Evolutionary conservation across 2,113 vertebrate genomes (phyloP), one percentile per base, ranked within the genome.

Genomic region (Pitta sordida): DNA sequence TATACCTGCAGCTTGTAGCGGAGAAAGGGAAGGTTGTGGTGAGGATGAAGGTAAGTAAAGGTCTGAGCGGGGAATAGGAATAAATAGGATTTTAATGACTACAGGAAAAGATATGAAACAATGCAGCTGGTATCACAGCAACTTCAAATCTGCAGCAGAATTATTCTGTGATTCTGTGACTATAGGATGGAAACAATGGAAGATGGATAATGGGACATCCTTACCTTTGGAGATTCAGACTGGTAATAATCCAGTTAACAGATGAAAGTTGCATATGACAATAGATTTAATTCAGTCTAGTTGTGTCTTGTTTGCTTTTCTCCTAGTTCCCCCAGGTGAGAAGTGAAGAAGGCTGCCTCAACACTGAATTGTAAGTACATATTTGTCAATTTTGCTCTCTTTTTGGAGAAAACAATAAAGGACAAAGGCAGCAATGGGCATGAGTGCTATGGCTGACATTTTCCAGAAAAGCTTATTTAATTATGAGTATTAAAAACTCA

Each of bases 291-390:
- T 65, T 88, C 49, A 46, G 11, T 58, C 67, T 41, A 34, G 16
- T 32, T 86, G 20, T 56, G 44, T 56, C 48, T 76, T 68, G 15
- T n/a, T 63, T 71, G 12, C 46, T 93, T 96, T 94, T 86, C 49
- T 95, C 70, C 77, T 86, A 98, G 98, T 53, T 98, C 55, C 75
- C 88, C 30, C 70, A 78, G n/a, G 95, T 93, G 58, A 95, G 73
- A 74, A 85, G 97, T 69, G 97, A 98, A 58, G 97, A 98, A 75
- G 95, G 88, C 44, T 98, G 98, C 92, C 94, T 91, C 43, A 96
- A 76, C 23, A 8, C 95, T 60, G 97, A 98, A 68, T 94, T 97
- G 98, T 98, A 86, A 98, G 98, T 98, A n/a, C n/a, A n/a, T n/a
- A 97, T 90, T 69, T 68, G 8, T 29, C 24, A 30, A 58, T 82